Percentiles rank a stretch among this genome's conserved stretches.
These are phyloP conservation scores for Sthenelais limicola DNA, from an alignment of 2,888 invertebrate species.

Conservation along the genomic window DNA sequence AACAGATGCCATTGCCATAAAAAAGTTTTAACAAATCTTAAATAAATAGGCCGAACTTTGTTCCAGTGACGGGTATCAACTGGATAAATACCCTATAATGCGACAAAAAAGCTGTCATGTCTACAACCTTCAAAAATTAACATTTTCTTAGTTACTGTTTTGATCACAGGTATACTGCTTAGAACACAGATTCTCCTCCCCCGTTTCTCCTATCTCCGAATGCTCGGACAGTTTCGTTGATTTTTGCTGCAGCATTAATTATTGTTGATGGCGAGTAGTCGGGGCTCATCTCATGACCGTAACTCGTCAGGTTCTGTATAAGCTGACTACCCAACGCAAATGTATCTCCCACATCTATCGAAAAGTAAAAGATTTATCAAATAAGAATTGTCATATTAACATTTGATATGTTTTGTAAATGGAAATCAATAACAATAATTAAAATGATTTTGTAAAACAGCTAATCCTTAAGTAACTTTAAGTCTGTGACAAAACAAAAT, in stretches of 20 bases:
- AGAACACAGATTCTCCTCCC: constrained; percentile 41
- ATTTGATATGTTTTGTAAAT: not conserved
- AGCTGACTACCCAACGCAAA: no score
- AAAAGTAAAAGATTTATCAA: not conserved
- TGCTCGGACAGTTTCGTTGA: constrained; percentile 44
- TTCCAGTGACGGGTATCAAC: no score
- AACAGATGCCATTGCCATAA: no score
- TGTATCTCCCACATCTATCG: not conserved
- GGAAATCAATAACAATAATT: not conserved
- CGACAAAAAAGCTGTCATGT: no score
- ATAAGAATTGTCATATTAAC: not conserved
- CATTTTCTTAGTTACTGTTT: no score
- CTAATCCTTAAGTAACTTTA: not conserved
- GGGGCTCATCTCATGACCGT: constrained; percentile 18
- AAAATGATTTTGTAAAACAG: not conserved
- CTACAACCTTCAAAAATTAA: no score
- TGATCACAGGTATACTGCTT: no score
- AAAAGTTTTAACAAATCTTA: no score
- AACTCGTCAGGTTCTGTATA: constrained; percentile 27
- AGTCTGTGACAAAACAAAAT: not conserved
- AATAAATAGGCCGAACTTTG: no score
- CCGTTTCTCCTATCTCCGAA: constrained; percentile 34
- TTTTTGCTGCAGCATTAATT: constrained; percentile 41
- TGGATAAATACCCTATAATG: no score
- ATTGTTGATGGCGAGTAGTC: not conserved